phyloP scores from a whole-genome alignment of 2,797 vertebrate species.

The Pseudotriccus pelzelni region DNA sequence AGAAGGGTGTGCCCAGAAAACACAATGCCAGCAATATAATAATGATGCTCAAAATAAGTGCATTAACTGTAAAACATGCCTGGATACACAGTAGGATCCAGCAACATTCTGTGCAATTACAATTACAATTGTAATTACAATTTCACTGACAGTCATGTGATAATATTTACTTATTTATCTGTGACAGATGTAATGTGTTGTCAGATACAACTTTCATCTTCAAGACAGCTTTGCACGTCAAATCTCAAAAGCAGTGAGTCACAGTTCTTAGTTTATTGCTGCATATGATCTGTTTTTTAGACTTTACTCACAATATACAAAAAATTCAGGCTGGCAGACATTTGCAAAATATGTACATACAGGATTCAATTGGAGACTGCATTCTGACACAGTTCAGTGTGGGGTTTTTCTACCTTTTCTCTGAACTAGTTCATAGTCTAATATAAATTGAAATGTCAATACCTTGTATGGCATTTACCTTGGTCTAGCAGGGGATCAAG shows the following conservation, averaged over 20 bases:
- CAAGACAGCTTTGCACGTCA: not conserved
- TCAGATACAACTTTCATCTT: not conserved
- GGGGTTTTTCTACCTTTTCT: not conserved
- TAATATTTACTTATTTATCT: not conserved
- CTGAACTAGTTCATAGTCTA: slow-evolving; percentile 6
- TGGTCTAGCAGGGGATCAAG: not conserved
- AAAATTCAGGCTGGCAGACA: not conserved
- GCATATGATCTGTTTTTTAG: not conserved
- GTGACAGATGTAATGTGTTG: not conserved
- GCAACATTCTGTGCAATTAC: not conserved
- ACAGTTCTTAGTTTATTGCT: not conserved
- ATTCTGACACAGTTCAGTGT: not conserved
- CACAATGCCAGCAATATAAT: not conserved
- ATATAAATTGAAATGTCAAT: slow-evolving; percentile 57
- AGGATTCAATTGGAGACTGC: not conserved
- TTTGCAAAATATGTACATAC: not conserved
- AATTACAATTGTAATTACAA: not conserved
- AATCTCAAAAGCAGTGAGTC: not conserved
- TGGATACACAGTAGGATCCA: not conserved
- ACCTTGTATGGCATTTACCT: slow-evolving; percentile 42
- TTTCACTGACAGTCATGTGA: not conserved
- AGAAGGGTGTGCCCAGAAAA: not conserved
- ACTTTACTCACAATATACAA: not conserved
- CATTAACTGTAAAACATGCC: not conserved
- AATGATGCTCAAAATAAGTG: not conserved